These are phyloP conservation scores for Bradypodion ventrale DNA, from an alignment of 2,797 vertebrate genomes.

Conservation along the genomic window DNA sequence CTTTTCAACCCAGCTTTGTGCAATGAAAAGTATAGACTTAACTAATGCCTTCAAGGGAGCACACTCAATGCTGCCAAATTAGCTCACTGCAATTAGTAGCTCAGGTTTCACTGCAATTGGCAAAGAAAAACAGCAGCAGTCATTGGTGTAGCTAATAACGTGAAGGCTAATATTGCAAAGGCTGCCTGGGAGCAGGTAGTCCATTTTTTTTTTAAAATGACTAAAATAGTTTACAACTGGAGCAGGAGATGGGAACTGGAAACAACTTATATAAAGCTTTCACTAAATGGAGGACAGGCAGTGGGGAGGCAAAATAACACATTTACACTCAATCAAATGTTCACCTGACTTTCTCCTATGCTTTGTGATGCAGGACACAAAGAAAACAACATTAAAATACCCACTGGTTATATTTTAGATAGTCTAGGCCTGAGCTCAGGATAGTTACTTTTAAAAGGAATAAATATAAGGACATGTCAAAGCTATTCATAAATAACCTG, in stretches of 20 bases:
- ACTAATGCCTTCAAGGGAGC: slow-evolving; percentile 74
- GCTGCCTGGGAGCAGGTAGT: slow-evolving; percentile 61
- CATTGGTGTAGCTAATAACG: slow-evolving; percentile 64
- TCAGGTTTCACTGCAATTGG: slow-evolving; percentile 64
- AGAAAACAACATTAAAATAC: slow-evolving; percentile 43
- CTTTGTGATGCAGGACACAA: background rate
- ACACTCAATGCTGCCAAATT: slow-evolving; percentile 70
- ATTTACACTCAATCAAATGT: background rate
- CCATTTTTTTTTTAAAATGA: slow-evolving; percentile 60
- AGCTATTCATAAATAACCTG: background rate
- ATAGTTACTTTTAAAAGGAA: background rate
- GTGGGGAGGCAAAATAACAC: background rate
- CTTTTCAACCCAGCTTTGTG: slow-evolving; percentile 68
- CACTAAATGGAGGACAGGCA: slow-evolving; percentile 20
- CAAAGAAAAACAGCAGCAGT: slow-evolving; percentile 65
- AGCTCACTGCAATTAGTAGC: slow-evolving; percentile 76
- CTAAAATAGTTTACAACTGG: slow-evolving; percentile 52
- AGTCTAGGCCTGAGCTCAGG: background rate
- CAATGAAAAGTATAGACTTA: slow-evolving; percentile 72
- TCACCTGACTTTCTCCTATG: background rate
- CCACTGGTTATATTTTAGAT: slow-evolving; percentile 38
- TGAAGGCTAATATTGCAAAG: slow-evolving; percentile 65
- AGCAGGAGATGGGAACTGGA: slow-evolving; percentile 37
- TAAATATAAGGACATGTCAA: background rate
- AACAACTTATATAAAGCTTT: slow-evolving; percentile 50